These are phyloP conservation scores for Patella depressa DNA, from an alignment of 2,888 invertebrate species.

Conservation along the genomic window DNA sequence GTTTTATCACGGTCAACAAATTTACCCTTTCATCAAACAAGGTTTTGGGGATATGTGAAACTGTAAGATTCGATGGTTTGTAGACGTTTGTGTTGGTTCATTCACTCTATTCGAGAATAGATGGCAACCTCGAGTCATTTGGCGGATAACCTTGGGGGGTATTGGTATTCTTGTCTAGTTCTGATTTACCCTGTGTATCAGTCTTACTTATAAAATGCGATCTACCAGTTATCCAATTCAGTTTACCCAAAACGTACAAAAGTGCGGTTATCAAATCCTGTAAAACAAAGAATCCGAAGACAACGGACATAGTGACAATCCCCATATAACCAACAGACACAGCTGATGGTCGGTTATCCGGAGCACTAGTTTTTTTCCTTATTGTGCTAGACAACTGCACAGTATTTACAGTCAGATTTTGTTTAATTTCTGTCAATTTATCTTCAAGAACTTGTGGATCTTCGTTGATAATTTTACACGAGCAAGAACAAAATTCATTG, in stretches of 20 bases:
- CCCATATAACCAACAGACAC: background rate
- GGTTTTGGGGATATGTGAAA: no score
- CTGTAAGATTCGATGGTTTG: no score
- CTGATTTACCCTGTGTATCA: no score
- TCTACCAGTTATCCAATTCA: no score
- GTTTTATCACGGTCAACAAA: no score
- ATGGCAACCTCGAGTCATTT: no score
- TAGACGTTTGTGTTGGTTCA: no score
- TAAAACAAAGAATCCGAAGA: background rate
- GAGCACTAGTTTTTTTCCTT: background rate
- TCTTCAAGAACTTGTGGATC: background rate
- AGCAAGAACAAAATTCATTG: constrained; percentile 1
- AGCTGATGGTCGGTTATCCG: background rate
- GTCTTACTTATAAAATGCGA: no score
- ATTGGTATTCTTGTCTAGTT: no score
- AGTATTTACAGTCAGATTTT: background rate
- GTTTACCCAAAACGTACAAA: background rate
- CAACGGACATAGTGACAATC: background rate
- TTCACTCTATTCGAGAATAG: no score
- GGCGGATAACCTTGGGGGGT: no score
- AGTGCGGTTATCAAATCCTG: background rate
- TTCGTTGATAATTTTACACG: background rate
- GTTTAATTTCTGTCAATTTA: background rate
- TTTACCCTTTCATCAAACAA: no score
- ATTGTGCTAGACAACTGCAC: background rate